Conservation (phyloP, 2,113 vertebrate species). For the Cyanoliseus patagonus region DNA sequence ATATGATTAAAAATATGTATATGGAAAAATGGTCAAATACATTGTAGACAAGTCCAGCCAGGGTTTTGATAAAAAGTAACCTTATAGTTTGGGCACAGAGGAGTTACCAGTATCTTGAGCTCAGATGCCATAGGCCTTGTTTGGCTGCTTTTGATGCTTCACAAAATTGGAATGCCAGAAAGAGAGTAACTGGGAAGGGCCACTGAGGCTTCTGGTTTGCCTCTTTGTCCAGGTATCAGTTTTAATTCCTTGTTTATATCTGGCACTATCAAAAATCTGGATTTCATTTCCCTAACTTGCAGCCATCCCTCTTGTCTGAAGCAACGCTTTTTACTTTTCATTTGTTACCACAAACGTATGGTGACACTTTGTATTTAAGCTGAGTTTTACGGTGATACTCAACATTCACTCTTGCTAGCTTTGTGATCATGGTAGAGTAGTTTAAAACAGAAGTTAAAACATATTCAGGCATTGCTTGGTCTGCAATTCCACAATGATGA, state of each 20-base stretch:
- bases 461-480: fast-evolving
- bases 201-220: background rate
- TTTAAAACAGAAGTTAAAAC: background rate
- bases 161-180: background rate
- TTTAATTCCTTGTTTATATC: background rate
- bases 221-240: background rate
- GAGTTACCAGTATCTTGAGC: background rate
- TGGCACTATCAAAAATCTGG: background rate
- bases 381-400: background rate
- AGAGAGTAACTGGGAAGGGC: background rate
- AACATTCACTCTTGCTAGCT: background rate
- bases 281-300: background rate
- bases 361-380: background rate
- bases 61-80: background rate
- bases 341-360: background rate
- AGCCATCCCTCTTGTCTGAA: background rate
- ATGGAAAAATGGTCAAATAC: background rate
- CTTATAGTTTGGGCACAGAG: background rate
- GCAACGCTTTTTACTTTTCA: background rate
- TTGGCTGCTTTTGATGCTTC: background rate
- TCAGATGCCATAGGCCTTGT: background rate
- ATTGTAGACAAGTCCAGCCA: background rate
- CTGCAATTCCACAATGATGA: background rate
- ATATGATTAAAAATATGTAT: background rate
- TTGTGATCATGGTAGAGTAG: background rate